Evolutionary conservation across 2,888 invertebrate species (phyloP), one percentile per base, ranked within the genome.

Genomic region (Iphiclides podalirius): DNA sequence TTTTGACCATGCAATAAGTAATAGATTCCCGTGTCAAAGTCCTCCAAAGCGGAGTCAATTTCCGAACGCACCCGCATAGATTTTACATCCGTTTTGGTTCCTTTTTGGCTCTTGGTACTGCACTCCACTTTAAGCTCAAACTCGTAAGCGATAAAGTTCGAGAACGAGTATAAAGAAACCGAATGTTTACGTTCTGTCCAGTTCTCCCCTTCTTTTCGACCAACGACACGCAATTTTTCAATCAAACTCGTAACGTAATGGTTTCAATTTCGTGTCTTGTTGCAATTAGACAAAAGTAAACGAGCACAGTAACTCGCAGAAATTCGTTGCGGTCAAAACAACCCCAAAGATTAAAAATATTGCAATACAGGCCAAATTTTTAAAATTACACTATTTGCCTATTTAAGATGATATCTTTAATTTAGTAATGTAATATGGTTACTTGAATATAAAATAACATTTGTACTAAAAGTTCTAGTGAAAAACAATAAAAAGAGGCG

Each of bases 141-240:
- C 47, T 6, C 37, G 45, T 48, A 48, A 11, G 39, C 0, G 1
- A 47, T 67, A 70, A 63, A 70, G 73, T 58, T 60, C 14, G 46
- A 48, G 52, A 52, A 45, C 36, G 48, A 15, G 34, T 47, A 48
- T n/a, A 13, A 13, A 35, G n/a, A 31, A 12, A 31, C 20, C 26
- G 15, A 45, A 43, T 55, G 54, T 59, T 58, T 52, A 53, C 50
- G 41, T 39, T 33, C 36, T 51, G 36, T 40, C 51, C 48, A 41
- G 48, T 40, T 58, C 68, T 72, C 78, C 78, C 79, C 75, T 67
- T 67, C 66, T 73, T 72, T 76, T 64, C 64, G 68, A 59, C 65
- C 63, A 58, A 66, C 65, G 69, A 70, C 79, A 75, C 82, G 82
- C 82, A 87, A 86, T 87, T 84, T 85, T 79, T 82, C 83, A 87